phyloP scores from a whole-genome alignment of 2,113 vertebrate species.

The Calyptommatus sinebrachiatus region DNA sequence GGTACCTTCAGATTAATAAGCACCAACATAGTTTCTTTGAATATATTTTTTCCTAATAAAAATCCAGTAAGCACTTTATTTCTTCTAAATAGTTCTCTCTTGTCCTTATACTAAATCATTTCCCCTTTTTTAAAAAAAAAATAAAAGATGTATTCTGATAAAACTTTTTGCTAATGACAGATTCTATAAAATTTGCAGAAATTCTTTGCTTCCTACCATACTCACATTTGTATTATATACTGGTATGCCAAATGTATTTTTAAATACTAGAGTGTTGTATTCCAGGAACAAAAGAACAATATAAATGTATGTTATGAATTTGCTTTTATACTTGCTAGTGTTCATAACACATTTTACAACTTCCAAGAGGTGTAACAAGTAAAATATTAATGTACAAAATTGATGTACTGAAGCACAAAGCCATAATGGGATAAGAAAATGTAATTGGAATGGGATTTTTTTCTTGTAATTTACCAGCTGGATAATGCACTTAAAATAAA shows the following conservation, averaged over 20 bases:
- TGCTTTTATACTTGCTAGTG: background rate
- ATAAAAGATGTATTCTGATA: background rate
- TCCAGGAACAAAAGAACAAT: background rate
- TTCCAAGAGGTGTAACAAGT: conserved; percentile 1
- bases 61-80: background rate
- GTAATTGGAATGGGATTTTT: background rate
- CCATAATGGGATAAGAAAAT: background rate
- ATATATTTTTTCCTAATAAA: background rate
- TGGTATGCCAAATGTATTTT: background rate
- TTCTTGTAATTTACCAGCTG: background rate
- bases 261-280: background rate
- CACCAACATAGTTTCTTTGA: too few species aligned
- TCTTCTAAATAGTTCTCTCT: background rate
- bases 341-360: background rate
- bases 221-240: background rate
- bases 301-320: background rate
- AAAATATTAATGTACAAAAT: conserved; percentile 13
- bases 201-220: background rate
- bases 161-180: background rate
- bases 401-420: background rate
- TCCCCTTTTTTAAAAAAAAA: too few species aligned
- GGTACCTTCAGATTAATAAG: too few species aligned
- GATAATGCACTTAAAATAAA: background rate
- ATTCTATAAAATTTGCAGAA: background rate
- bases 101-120: background rate